Evolutionary conservation across 2,113 vertebrate species (phyloP).

Genomic region (Centrocercus urophasianus): DNA sequence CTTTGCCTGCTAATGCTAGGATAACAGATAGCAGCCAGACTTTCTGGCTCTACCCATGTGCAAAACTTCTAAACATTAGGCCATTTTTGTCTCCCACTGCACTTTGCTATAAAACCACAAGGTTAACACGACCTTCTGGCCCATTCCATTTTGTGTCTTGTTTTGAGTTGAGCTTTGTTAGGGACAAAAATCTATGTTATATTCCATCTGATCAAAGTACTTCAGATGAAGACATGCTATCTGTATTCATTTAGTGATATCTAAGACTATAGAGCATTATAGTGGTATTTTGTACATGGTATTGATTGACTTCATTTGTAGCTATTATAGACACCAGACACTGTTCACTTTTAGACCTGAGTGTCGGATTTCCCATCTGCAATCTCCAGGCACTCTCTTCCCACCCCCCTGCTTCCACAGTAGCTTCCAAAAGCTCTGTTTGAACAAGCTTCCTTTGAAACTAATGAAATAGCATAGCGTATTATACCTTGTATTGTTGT

Average conservation of each 20-base stretch:
- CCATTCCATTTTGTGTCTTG: conserved; percentile 66
- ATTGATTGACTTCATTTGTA: conserved; percentile 85
- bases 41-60: conserved; percentile 86
- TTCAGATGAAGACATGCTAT: conserved; percentile 74
- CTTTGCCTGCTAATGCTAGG: conserved; percentile 81
- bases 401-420: background rate
- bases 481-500: background rate
- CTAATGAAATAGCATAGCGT: background rate
- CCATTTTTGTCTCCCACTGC: conserved; percentile 79
- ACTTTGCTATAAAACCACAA: conserved; percentile 87
- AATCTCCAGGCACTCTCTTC: conserved; percentile 58
- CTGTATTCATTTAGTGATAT: conserved; percentile 82
- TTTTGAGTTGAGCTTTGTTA: conserved; percentile 69
- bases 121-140: conserved; percentile 85
- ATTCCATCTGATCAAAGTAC: conserved; percentile 80
- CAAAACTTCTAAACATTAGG: conserved; percentile 82
- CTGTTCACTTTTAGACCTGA: conserved; percentile 72
- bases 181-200: conserved; percentile 82
- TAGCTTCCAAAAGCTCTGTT: conserved; percentile 36
- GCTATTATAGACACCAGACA: conserved; percentile 78
- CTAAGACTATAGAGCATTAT: conserved; percentile 77
- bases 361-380: conserved; percentile 76
- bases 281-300: conserved; percentile 72
- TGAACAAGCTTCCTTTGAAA: conserved; percentile 4
- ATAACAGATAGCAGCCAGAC: conserved; percentile 86